Conservation (phyloP, 2,888 invertebrate species). For the Mantis religiosa region DNA sequence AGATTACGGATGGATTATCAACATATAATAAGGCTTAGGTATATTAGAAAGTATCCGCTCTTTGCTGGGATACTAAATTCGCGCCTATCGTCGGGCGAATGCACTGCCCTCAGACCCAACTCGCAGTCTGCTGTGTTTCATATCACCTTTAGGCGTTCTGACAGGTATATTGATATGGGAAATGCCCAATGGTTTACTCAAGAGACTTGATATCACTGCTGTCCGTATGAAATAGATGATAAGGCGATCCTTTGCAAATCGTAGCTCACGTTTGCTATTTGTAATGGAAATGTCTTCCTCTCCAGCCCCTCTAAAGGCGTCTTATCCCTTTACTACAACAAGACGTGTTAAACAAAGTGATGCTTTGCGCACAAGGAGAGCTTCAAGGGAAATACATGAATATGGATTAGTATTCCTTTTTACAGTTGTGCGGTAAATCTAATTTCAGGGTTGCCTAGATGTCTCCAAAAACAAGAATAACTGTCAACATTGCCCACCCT, state of each 20-base stretch:
- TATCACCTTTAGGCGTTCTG: background rate
- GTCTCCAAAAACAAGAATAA: too few species aligned
- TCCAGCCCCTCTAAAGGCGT: background rate
- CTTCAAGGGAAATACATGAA: background rate
- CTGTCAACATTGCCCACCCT: too few species aligned
- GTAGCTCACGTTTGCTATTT: background rate
- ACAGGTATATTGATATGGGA: background rate
- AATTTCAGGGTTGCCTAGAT: too few species aligned
- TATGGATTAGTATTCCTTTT: background rate
- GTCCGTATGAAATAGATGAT: background rate
- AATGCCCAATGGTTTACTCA: background rate
- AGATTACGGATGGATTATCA: too few species aligned
- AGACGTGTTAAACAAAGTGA: background rate
- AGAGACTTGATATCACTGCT: background rate
- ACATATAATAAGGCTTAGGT: too few species aligned
- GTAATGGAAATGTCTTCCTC: background rate
- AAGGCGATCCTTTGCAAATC: background rate
- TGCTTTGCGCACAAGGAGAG: background rate
- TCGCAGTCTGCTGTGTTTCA: too few species aligned
- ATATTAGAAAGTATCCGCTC: too few species aligned
- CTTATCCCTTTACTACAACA: background rate
- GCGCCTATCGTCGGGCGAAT: too few species aligned
- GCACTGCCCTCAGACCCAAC: too few species aligned
- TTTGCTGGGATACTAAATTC: too few species aligned
- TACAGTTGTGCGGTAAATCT: background rate